Evolutionary conservation across 2,113 vertebrate species (phyloP).

Genomic region (Tragelaphus imberbis): DNA sequence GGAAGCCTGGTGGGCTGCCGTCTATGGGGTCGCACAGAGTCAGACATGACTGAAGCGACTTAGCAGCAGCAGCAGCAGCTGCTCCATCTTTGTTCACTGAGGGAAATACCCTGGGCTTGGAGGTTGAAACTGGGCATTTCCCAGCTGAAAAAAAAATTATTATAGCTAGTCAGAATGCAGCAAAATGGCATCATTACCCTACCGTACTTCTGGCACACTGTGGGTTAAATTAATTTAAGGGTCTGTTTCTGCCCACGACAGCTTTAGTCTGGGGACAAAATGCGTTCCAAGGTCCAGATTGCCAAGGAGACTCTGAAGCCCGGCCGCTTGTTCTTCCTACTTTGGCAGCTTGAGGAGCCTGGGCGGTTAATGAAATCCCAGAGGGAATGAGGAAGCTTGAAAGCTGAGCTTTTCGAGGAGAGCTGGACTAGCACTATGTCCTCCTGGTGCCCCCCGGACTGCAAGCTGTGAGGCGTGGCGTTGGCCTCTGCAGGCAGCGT

Average conservation of each 20-base stretch:
- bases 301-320: neutral
- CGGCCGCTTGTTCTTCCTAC: neutral
- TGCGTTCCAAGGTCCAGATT: neutral
- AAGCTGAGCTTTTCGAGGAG: neutral
- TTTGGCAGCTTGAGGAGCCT: neutral
- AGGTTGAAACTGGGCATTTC: neutral
- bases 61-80: no score
- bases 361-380: neutral
- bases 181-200: neutral
- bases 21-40: no score
- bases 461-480: accelerated
- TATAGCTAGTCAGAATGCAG: neutral
- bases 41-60: no score
- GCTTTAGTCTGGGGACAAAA: neutral
- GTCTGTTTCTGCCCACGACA: neutral
- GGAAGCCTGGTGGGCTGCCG: no score
- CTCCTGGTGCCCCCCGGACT: accelerated
- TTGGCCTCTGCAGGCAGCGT: neutral
- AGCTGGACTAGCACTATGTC: neutral
- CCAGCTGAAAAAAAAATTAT: neutral
- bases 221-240: neutral
- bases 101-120: neutral
- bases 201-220: neutral
- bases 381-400: neutral
- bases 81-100: neutral